Evolutionary conservation across 2,888 invertebrate genomes (phyloP).

Genomic region (Hemaris fuciformis): DNA sequence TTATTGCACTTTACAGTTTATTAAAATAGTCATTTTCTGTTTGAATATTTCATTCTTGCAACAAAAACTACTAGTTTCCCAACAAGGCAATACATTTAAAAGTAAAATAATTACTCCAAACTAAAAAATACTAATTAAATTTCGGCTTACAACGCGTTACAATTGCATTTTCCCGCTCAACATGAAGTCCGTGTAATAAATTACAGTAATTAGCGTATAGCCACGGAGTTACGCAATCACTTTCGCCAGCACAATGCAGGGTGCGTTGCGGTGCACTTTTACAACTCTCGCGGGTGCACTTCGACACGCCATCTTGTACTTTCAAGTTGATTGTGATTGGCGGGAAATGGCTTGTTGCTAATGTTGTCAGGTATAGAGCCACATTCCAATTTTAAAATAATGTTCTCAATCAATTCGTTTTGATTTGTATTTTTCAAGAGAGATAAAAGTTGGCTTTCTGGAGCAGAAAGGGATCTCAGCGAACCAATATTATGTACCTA

Average conservation of each 20-base stretch:
- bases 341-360: not conserved
- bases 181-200: constrained; percentile 1
- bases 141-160: constrained; percentile 3
- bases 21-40: too few relatives aligned
- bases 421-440: too few relatives aligned
- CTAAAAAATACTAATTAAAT: not conserved
- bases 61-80: not conserved
- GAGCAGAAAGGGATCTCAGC: too few relatives aligned
- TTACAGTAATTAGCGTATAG: constrained; percentile 7
- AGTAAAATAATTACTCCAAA: not conserved
- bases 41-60: too few relatives aligned
- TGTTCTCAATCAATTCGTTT: too few relatives aligned
- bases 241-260: constrained; percentile 25
- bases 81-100: not conserved
- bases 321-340: not conserved
- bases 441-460: too few relatives aligned
- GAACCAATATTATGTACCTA: too few relatives aligned
- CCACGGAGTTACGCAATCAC: constrained; percentile 20
- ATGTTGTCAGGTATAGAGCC: not conserved
- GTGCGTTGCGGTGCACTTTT: constrained; percentile 20
- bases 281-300: not conserved
- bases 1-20: too few relatives aligned
- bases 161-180: constrained; percentile 8
- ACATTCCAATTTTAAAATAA: too few relatives aligned
- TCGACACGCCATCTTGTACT: constrained; percentile 5